phyloP scores from a whole-genome alignment of 2,113 vertebrate species.

The Semnopithecus entellus region DNA sequence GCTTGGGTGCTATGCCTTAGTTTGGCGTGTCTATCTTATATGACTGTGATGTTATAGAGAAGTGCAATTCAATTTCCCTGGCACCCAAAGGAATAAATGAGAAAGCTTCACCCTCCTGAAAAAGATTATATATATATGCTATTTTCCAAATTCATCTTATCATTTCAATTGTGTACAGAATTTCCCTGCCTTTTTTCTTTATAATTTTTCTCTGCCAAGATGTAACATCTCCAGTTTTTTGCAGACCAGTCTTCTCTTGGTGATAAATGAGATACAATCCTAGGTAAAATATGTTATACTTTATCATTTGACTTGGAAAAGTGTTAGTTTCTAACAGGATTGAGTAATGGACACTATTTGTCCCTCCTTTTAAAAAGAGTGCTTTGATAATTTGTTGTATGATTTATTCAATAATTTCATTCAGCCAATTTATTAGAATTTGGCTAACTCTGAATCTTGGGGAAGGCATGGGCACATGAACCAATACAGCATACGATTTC shows the following conservation, averaged over 20 bases:
- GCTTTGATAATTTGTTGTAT: background rate
- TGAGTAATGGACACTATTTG: background rate
- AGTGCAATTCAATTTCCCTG: background rate
- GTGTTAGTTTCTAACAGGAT: background rate
- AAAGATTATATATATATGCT: background rate
- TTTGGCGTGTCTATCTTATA: background rate
- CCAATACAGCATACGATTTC: background rate
- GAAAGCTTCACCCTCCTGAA: background rate
- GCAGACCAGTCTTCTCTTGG: background rate
- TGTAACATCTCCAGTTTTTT: background rate
- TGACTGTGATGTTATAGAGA: background rate
- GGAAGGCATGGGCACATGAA: background rate
- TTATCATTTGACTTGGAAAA: conserved; percentile 34
- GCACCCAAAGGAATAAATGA: background rate
- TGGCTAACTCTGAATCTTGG: background rate
- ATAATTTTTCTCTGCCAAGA: background rate
- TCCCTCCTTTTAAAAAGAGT: background rate
- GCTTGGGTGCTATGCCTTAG: background rate
- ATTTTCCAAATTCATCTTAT: background rate
- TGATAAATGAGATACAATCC: background rate
- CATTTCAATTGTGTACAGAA: background rate
- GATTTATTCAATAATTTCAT: background rate
- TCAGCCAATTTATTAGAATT: background rate
- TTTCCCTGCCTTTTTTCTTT: background rate
- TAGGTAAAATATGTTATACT: background rate